Percentiles rank a stretch among this genome's conserved stretches.
These are phyloP conservation scores for Geotrupes spiniger DNA, from an alignment of 2,888 invertebrate species.

Conservation along the genomic window DNA sequence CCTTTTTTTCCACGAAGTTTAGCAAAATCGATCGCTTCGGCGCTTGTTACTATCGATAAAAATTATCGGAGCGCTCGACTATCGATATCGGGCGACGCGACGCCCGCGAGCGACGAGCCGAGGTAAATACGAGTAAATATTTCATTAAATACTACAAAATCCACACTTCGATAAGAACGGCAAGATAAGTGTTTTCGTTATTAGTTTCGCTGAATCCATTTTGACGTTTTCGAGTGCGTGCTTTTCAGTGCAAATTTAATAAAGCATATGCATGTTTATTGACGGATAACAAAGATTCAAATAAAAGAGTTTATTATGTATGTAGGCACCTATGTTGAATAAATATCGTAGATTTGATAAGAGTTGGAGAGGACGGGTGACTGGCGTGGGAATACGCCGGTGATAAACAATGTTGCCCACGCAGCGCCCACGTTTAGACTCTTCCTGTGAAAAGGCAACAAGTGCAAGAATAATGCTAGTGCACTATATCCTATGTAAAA, in stretches of 20 bases:
- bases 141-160: slow-evolving; percentile 20
- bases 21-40: too few relatives aligned
- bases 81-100: slow-evolving; percentile 8
- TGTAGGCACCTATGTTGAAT: too few relatives aligned
- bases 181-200: slow-evolving; percentile 11
- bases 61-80: slow-evolving; percentile 15
- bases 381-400: too few relatives aligned
- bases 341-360: too few relatives aligned
- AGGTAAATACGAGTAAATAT: slow-evolving; percentile 19
- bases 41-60: slow-evolving; percentile 15
- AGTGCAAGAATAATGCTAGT: too few relatives aligned
- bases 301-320: slow-evolving; percentile 1
- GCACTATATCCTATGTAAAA: too few relatives aligned
- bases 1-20: too few relatives aligned
- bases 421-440: too few relatives aligned
- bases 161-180: slow-evolving; percentile 16
- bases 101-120: slow-evolving; percentile 10
- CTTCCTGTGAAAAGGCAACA: too few relatives aligned
- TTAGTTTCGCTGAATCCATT: slow-evolving; percentile 5
- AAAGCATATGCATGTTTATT: slow-evolving; percentile 14
- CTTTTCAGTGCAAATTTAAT: slow-evolving; percentile 17
- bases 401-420: too few relatives aligned
- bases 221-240: slow-evolving; percentile 16
- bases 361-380: too few relatives aligned
- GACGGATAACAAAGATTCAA: slow-evolving; percentile 3